Percentiles rank a stretch among this genome's conserved stretches.
phyloP scores from a whole-genome alignment of 2,113 vertebrate species.

The Empidonax alnorum region DNA sequence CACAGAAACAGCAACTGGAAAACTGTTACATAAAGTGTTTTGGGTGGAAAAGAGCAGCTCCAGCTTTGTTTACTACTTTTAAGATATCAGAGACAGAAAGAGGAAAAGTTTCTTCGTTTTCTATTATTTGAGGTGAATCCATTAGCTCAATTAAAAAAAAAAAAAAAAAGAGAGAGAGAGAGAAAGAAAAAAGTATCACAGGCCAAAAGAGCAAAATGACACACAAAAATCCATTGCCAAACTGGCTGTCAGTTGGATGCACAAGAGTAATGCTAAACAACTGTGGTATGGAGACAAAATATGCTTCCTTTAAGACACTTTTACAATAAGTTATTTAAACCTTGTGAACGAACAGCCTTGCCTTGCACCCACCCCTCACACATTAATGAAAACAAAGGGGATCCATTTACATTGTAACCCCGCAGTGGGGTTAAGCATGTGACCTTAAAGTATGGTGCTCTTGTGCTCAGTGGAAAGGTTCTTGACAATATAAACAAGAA shows the following conservation, averaged over 20 bases:
- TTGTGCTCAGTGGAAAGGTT: constrained; percentile 75
- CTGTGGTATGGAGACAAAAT: constrained; percentile 74
- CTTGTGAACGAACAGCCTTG: constrained; percentile 56
- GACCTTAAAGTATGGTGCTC: constrained; percentile 81
- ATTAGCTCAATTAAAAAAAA: neutral
- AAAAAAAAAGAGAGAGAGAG: neutral
- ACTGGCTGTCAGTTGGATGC: constrained; percentile 70
- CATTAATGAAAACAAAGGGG: constrained; percentile 82
- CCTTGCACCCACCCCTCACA: constrained; percentile 68
- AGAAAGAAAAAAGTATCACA: constrained; percentile 67
- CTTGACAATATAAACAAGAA: constrained; percentile 86
- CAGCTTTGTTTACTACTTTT: neutral
- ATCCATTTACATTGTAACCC: constrained; percentile 79
- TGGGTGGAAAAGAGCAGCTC: neutral
- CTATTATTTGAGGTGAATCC: constrained; percentile 5
- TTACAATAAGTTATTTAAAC: constrained; percentile 81
- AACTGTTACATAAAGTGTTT: constrained; percentile 19
- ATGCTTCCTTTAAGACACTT: constrained; percentile 72
- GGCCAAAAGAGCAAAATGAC: constrained; percentile 83
- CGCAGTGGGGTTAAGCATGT: constrained; percentile 80
- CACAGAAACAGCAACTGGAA: neutral
- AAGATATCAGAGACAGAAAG: constrained; percentile 31
- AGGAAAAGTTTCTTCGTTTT: neutral
- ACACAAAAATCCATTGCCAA: constrained; percentile 68
- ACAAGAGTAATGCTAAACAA: constrained; percentile 75